Conservation (phyloP, 2,113 vertebrate genomes). For the Panurus biarmicus region DNA sequence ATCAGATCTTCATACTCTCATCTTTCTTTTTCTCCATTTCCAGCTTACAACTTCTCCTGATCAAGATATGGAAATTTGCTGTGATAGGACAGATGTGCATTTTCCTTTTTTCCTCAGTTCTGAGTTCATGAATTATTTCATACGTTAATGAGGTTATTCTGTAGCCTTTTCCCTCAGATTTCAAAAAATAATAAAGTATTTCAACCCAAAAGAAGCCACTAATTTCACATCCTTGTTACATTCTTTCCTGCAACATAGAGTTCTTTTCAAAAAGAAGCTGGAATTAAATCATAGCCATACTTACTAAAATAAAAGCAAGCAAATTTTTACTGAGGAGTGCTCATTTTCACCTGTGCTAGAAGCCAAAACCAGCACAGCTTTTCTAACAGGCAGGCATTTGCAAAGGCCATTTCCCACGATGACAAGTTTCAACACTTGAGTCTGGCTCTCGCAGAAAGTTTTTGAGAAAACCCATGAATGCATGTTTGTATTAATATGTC, state of each 20-base stretch:
- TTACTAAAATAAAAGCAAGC: conserved; percentile 9
- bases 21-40: not conserved
- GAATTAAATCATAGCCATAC: not conserved
- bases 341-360: not conserved
- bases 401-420: not conserved
- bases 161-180: not conserved
- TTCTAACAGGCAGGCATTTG: not conserved
- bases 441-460: not conserved
- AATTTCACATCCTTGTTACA: not conserved
- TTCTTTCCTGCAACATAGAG: not conserved
- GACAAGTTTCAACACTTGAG: not conserved
- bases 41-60: not conserved
- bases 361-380: not conserved
- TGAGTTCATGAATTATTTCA: not conserved
- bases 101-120: not conserved
- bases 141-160: not conserved
- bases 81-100: not conserved
- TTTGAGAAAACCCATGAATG: not conserved
- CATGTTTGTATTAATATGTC: not conserved
- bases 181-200: not conserved
- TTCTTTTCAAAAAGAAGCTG: not conserved
- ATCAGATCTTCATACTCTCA: not conserved
- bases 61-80: not conserved
- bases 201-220: not conserved
- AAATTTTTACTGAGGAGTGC: not conserved